Evolutionary conservation across 2,888 invertebrate genomes (phyloP).

Genomic region (Chloromyia formosa): DNA sequence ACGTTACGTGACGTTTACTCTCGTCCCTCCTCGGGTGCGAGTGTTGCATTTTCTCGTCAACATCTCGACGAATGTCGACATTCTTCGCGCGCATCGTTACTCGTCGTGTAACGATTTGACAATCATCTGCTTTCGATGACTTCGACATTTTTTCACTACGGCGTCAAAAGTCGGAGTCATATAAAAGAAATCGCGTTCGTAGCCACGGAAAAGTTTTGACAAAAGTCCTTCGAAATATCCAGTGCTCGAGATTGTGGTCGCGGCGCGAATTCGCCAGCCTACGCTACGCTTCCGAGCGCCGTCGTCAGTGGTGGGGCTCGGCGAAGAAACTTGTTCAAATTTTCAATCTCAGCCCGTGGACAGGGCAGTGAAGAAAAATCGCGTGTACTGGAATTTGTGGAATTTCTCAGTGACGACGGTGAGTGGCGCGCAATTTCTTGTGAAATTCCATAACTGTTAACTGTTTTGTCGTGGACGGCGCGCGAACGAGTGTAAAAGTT

Average conservation of each 20-base stretch:
- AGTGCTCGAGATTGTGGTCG: slow-evolving; percentile 10
- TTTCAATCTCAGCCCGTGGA: background rate
- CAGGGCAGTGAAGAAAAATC: slow-evolving; percentile 4
- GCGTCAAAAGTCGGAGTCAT: slow-evolving; percentile 8
- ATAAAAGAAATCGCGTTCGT: background rate
- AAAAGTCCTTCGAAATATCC: background rate
- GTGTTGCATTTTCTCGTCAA: slow-evolving; percentile 13
- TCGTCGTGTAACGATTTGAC: slow-evolving; percentile 25
- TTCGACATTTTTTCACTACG: slow-evolving; percentile 18
- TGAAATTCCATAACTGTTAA: slow-evolving; percentile 36
- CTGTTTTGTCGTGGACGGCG: slow-evolving; percentile 39
- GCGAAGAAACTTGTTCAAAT: background rate
- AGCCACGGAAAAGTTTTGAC: background rate
- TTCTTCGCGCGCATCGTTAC: slow-evolving; percentile 33
- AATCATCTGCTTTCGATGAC: slow-evolving; percentile 42
- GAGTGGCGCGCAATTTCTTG: slow-evolving; percentile 42
- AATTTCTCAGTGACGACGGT: slow-evolving; percentile 30
- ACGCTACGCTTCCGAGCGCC: slow-evolving; percentile 11
- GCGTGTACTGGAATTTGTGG: slow-evolving; percentile 32
- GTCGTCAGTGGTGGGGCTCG: background rate
- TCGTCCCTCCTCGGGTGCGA: background rate
- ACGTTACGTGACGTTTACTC: background rate
- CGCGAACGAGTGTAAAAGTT: slow-evolving; percentile 37
- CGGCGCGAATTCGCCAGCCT: slow-evolving; percentile 18
- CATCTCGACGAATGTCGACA: slow-evolving; percentile 26